Evolutionary conservation across 2,888 invertebrate genomes (phyloP).

Genomic region (Norana najaformis): DNA sequence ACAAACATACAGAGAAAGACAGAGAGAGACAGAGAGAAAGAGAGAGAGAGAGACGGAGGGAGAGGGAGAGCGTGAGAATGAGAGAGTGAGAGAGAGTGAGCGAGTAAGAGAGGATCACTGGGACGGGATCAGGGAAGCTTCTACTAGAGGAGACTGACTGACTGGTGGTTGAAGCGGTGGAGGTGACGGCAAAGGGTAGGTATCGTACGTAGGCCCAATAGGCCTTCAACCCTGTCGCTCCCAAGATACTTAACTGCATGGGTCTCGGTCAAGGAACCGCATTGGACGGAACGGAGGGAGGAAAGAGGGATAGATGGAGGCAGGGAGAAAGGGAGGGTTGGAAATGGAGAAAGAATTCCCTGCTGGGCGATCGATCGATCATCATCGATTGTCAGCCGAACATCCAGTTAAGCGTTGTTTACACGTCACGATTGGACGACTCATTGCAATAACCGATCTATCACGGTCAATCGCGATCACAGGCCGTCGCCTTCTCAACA

Average conservation of each 20-base stretch:
- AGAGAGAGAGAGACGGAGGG: neutral
- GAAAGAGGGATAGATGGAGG: neutral
- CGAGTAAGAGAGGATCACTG: neutral
- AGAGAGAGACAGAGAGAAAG: neutral
- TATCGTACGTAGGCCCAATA: no score
- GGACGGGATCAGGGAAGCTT: neutral
- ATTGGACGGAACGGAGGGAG: neutral
- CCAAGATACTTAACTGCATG: neutral
- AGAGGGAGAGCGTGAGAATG: neutral
- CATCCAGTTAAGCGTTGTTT: conserved; percentile 7
- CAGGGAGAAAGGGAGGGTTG: neutral
- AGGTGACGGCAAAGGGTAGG: neutral
- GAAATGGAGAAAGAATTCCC: neutral
- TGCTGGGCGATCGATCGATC: neutral
- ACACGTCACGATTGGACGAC: conserved; percentile 6
- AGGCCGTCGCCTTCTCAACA: neutral
- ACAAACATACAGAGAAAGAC: neutral
- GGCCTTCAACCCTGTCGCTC: neutral
- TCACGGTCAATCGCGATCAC: neutral
- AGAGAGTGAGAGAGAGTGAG: neutral
- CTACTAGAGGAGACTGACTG: neutral
- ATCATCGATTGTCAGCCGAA: conserved; percentile 4
- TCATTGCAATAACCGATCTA: neutral
- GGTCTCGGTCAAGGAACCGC: neutral
- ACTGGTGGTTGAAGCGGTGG: neutral